Evolutionary conservation across 2,888 invertebrate genomes (phyloP).

Genomic region (Leptopilina syphax): DNA sequence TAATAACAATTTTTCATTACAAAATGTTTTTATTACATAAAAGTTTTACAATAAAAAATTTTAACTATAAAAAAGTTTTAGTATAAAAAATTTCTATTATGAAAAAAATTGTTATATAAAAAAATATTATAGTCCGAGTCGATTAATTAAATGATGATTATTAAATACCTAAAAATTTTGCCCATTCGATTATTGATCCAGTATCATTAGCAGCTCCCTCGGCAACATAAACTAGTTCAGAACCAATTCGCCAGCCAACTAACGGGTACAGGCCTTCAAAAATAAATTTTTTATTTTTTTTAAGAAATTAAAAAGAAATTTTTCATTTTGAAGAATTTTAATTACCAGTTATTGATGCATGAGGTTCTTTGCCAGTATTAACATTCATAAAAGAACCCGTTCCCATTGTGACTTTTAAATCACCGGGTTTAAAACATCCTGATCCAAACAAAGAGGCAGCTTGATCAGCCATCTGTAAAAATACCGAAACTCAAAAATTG

Average conservation of each 20-base stretch:
- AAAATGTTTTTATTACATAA: too few relatives aligned
- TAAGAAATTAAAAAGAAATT: too few relatives aligned
- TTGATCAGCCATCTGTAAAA: slow-evolving; percentile 88
- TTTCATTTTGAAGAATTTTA: neutral
- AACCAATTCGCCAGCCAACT: slow-evolving; percentile 88
- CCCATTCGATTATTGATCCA: slow-evolving; percentile 93
- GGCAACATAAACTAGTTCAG: slow-evolving; percentile 84
- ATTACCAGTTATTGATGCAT: slow-evolving; percentile 87
- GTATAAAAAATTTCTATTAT: too few relatives aligned
- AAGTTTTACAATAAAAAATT: too few relatives aligned
- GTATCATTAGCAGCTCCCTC: slow-evolving; percentile 94
- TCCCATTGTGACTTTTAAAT: slow-evolving; percentile 92
- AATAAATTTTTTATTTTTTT: slow-evolving; percentile 38
- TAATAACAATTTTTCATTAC: too few relatives aligned
- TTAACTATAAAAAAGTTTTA: too few relatives aligned
- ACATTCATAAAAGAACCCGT: slow-evolving; percentile 94
- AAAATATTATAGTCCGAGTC: neutral
- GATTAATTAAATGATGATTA: slow-evolving; percentile 28
- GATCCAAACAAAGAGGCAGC: slow-evolving; percentile 93
- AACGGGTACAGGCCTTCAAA: slow-evolving; percentile 89
- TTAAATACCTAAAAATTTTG: slow-evolving; percentile 81
- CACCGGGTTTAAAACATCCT: slow-evolving; percentile 86
- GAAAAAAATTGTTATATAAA: too few relatives aligned
- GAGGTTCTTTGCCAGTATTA: slow-evolving; percentile 86
- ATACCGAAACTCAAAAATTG: neutral